Conservation (phyloP, 2,888 invertebrate species). For the Caenorhabditis auriculariae region DNA sequence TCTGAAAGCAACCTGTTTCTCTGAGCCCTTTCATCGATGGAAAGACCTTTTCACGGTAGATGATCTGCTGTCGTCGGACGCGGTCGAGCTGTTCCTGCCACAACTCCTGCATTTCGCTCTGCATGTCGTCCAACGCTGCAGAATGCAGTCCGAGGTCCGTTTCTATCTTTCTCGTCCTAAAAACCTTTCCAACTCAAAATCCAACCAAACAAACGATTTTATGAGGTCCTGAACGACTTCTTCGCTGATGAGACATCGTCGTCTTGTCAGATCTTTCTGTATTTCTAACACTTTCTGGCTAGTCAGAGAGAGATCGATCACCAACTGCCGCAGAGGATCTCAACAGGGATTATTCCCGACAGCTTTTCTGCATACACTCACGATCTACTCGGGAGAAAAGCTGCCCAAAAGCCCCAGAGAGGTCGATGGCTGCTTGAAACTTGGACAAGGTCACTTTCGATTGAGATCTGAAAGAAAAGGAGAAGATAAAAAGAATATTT, state of each 20-base stretch:
- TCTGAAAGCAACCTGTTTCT: not conserved
- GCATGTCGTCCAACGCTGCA: constrained; percentile 59
- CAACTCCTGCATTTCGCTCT: constrained; percentile 65
- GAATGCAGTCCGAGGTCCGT: constrained; percentile 61
- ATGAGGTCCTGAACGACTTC: constrained; percentile 42
- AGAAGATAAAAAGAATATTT: not conserved
- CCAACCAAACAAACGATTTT: constrained; percentile 18
- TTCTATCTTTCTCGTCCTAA: constrained; percentile 19
- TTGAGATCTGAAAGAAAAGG: too few relatives aligned
- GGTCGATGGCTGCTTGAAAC: constrained; percentile 50
- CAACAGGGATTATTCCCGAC: constrained; percentile 5
- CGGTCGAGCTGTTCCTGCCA: constrained; percentile 78
- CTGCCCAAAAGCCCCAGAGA: constrained; percentile 58
- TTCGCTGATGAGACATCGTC: constrained; percentile 67
- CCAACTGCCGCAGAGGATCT: constrained; percentile 29
- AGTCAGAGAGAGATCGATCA: constrained; percentile 37
- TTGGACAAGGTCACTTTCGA: constrained; percentile 34
- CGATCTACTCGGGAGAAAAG: constrained; percentile 53
- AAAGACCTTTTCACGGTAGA: constrained; percentile 64
- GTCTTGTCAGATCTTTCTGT: constrained; percentile 74
- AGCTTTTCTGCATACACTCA: constrained; percentile 7
- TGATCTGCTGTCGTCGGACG: constrained; percentile 75
- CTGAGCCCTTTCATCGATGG: not conserved
- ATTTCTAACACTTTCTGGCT: constrained; percentile 72
- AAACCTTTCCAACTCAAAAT: not conserved